A percentile compares a stretch with the other conserved stretches of the same genome.
phyloP scores from a whole-genome alignment of 2,113 vertebrate genomes.

The Malurus cyaneus region DNA sequence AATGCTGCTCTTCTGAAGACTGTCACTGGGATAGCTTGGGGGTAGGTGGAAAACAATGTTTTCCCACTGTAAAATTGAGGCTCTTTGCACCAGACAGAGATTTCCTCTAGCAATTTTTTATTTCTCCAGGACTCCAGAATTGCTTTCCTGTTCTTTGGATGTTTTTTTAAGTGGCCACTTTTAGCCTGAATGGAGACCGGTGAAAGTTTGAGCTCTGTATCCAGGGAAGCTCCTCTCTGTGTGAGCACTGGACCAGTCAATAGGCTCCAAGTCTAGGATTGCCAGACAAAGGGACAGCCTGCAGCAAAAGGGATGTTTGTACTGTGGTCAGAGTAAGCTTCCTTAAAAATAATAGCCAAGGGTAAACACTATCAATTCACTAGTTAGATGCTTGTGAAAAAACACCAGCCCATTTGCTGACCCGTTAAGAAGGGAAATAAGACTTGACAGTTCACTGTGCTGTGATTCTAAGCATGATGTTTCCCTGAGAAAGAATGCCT shows the following conservation, averaged over 20 bases:
- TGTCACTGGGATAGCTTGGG: not conserved
- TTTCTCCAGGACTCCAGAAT: not conserved
- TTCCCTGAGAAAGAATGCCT: constrained; percentile 7
- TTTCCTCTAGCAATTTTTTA: not conserved
- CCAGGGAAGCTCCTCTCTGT: not conserved
- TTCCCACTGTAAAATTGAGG: not conserved
- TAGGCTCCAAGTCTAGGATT: not conserved
- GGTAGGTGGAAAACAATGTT: not conserved
- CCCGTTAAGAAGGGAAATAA: constrained; percentile 13
- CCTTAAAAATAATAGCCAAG: constrained; percentile 45
- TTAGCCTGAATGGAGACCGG: not conserved
- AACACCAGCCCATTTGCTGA: not conserved
- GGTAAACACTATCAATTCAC: constrained; percentile 35
- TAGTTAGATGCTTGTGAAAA: constrained; percentile 32
- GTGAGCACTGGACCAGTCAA: not conserved
- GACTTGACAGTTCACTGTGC: constrained; percentile 1
- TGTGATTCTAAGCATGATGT: constrained; percentile 22
- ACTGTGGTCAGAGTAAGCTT: not conserved
- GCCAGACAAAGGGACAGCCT: constrained; percentile 35
- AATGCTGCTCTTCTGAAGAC: not conserved
- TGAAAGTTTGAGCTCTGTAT: constrained; percentile 2
- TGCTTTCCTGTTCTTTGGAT: not conserved
- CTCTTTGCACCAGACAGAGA: not conserved
- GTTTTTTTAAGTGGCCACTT: not conserved
- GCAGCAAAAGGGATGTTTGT: constrained; percentile 41